Conservation (phyloP, 2,888 invertebrate genomes). For the Hypolimnas misippus region DNA sequence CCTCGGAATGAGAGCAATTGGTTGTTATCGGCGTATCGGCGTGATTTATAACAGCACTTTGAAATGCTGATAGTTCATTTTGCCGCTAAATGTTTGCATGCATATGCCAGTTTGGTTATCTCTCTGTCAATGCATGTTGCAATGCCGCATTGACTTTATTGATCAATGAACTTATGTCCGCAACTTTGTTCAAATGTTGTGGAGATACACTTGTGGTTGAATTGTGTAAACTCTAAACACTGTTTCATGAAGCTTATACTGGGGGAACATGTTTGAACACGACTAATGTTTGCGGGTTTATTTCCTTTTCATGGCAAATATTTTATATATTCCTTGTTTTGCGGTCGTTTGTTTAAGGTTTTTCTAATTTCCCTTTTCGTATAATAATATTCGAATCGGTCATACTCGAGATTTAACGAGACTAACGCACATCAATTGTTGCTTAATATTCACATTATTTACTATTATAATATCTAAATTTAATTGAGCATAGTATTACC, state of each 20-base stretch:
- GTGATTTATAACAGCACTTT: conserved; percentile 44
- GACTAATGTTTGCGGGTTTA: too few relatives aligned
- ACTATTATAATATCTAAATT: too few relatives aligned
- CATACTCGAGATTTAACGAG: too few relatives aligned
- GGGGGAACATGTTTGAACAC: too few relatives aligned
- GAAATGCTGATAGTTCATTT: conserved; percentile 39
- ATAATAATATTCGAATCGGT: too few relatives aligned
- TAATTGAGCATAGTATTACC: too few relatives aligned
- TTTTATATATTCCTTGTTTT: too few relatives aligned
- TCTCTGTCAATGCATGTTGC: conserved; percentile 11
- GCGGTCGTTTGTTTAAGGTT: too few relatives aligned
- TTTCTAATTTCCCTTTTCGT: too few relatives aligned
- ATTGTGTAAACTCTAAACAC: background rate
- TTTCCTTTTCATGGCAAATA: background rate
- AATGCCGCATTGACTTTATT: conserved; percentile 10
- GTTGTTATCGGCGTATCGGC: conserved; percentile 33
- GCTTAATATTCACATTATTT: too few relatives aligned
- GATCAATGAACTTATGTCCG: background rate
- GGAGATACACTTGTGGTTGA: background rate
- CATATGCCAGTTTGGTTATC: conserved; percentile 21
- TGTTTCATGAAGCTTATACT: too few relatives aligned
- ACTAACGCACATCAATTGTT: too few relatives aligned
- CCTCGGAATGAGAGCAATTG: conserved; percentile 39
- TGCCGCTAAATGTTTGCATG: conserved; percentile 23
- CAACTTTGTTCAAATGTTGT: background rate